Conservation (phyloP, 2,113 vertebrate genomes). For the Lampris megalopsis region DNA sequence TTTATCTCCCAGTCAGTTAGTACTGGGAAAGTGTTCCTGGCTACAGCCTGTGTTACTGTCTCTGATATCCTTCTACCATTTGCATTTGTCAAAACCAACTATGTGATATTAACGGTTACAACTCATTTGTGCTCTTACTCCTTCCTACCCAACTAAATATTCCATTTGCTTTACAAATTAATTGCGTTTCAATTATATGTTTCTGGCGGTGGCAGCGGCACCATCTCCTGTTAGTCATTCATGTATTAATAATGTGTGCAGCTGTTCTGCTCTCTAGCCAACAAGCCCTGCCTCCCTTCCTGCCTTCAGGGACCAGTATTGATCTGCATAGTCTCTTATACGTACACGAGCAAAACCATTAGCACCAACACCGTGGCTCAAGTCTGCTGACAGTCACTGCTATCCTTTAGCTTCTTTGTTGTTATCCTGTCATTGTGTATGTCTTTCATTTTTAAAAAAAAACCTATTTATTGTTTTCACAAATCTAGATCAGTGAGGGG, state of each 20-base stretch:
- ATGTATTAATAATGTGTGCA: conserved; percentile 65
- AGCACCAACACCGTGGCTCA: too few relatives aligned
- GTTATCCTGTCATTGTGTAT: background rate
- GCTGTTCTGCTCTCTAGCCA: conserved; percentile 61
- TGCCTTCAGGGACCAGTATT: conserved; percentile 29
- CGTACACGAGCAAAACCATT: conserved; percentile 12
- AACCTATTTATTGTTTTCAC: conserved; percentile 1
- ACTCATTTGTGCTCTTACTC: conserved; percentile 9
- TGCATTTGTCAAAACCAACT: conserved; percentile 44
- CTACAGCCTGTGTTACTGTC: conserved; percentile 11
- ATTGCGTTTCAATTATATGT: conserved; percentile 61
- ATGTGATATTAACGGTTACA: conserved; percentile 40
- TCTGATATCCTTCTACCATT: conserved; percentile 36
- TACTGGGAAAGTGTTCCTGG: too few relatives aligned
- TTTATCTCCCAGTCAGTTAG: too few relatives aligned
- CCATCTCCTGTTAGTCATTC: conserved; percentile 63
- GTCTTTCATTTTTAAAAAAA: background rate
- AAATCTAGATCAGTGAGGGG: background rate
- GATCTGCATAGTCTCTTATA: conserved; percentile 32
- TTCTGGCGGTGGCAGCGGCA: conserved; percentile 45
- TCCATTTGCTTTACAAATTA: conserved; percentile 42
- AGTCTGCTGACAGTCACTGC: background rate
- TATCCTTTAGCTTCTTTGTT: background rate
- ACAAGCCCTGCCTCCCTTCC: conserved; percentile 14
- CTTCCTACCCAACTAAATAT: conserved; percentile 23